Evolutionary conservation across 2,888 invertebrate genomes (phyloP).

Genomic region (Ptilodon capucinus): DNA sequence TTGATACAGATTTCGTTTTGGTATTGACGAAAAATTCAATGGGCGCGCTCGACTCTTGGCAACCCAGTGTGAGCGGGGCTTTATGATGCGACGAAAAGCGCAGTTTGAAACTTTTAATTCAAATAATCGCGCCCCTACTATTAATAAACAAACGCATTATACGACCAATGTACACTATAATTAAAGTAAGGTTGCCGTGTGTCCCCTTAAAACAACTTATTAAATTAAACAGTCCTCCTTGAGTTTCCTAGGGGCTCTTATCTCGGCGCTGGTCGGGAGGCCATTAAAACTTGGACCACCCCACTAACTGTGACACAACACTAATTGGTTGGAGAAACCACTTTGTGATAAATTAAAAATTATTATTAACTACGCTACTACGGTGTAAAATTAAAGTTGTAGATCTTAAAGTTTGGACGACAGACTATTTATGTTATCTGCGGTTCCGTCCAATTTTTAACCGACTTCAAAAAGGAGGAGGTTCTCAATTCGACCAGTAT

Average conservation of each 20-base stretch:
- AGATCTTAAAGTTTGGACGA: slow-evolving; percentile 12
- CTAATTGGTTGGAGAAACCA: slow-evolving; percentile 57
- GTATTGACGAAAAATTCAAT: too few relatives aligned
- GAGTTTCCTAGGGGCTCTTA: slow-evolving; percentile 50
- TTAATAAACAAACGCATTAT: slow-evolving; percentile 7
- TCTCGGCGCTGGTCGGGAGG: slow-evolving; percentile 40
- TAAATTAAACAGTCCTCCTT: slow-evolving; percentile 51
- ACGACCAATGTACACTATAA: slow-evolving; percentile 11
- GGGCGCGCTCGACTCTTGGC: too few relatives aligned
- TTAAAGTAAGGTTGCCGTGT: slow-evolving; percentile 22
- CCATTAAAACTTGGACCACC: slow-evolving; percentile 58
- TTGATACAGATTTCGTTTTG: too few relatives aligned
- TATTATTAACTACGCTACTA: slow-evolving; percentile 30
- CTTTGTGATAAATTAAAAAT: slow-evolving; percentile 48
- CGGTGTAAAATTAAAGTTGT: slow-evolving; percentile 20
- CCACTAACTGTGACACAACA: slow-evolving; percentile 47
- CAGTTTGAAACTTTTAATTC: neutral
- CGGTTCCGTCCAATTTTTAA: neutral
- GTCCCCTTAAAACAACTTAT: slow-evolving; percentile 44
- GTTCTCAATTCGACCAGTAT: too few relatives aligned
- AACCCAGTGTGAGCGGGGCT: too few relatives aligned
- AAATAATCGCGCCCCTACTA: neutral
- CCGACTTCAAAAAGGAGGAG: too few relatives aligned
- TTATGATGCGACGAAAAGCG: too few relatives aligned
- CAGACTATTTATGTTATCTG: neutral